A percentile compares a stretch with the other conserved stretches of the same genome.
Conservation (phyloP, 2,888 invertebrate genomes). For the Heliconius ismenius region DNA sequence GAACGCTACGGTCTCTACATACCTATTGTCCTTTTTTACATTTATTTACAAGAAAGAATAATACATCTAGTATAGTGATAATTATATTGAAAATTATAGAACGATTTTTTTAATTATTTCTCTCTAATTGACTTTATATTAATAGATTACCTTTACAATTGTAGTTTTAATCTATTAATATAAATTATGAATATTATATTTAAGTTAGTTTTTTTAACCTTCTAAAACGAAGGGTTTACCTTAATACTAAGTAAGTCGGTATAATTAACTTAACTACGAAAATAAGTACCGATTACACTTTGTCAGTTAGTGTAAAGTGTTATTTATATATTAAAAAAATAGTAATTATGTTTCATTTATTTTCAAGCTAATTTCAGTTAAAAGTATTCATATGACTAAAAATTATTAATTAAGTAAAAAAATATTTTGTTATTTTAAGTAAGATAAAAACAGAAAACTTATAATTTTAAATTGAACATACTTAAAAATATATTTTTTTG, state of each 20-base stretch:
- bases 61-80: not conserved
- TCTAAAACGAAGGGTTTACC: constrained; percentile 71
- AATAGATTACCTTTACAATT: not conserved
- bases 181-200: constrained; percentile 49
- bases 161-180: constrained; percentile 27
- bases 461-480: no score
- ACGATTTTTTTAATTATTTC: not conserved
- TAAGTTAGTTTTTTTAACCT: constrained; percentile 53
- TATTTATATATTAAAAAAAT: not conserved
- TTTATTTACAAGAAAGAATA: not conserved
- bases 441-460: no score
- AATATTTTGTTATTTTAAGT: not conserved
- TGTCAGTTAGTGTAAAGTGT: constrained; percentile 14
- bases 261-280: constrained; percentile 34
- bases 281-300: constrained; percentile 39
- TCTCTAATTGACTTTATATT: not conserved
- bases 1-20: no score
- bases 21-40: not conserved
- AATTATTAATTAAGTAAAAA: not conserved
- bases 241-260: constrained; percentile 34
- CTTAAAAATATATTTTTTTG: no score
- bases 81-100: not conserved
- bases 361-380: not conserved
- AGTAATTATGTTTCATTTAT: not conserved
- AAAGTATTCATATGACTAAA: not conserved